Conservation (phyloP, 1,140 invertebrate genomes). For the Dermatophagoides farinae region DNA sequence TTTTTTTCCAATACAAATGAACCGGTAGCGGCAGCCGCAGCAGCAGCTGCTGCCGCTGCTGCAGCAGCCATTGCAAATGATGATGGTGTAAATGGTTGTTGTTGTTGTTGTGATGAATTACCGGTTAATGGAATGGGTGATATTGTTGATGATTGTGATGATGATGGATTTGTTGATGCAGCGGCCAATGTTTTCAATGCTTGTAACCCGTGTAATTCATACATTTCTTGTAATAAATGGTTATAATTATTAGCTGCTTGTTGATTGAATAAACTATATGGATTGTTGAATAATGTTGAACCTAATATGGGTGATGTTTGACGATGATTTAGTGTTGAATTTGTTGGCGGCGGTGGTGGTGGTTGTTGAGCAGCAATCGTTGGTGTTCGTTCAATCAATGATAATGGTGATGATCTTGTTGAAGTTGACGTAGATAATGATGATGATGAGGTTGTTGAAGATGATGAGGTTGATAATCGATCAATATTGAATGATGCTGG, state of each 20-base stretch:
- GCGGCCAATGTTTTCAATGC: neutral
- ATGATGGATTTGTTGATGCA: neutral
- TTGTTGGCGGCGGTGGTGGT: neutral
- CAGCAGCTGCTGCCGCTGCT: neutral
- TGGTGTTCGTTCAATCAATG: neutral
- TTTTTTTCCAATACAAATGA: no score
- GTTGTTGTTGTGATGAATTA: neutral
- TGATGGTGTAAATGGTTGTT: no score
- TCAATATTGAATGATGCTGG: neutral
- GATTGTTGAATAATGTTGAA: neutral
- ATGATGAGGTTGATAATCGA: neutral
- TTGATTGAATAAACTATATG: neutral
- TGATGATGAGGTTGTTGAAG: neutral
- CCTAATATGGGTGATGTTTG: no score
- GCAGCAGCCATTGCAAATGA: neutral
- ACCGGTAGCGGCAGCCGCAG: neutral
- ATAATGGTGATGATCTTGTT: neutral
- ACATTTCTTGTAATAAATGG: slow-evolving; percentile 1
- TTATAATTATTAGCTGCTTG: neutral
- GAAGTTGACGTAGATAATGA: neutral
- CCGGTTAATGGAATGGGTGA: neutral
- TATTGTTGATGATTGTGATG: neutral
- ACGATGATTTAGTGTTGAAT: neutral
- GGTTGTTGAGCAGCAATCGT: neutral
- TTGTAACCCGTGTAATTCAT: neutral